Base-by-base conservation (phyloP, 2,888 invertebrate genomes). In the Orchesellides sinensis region DNA sequence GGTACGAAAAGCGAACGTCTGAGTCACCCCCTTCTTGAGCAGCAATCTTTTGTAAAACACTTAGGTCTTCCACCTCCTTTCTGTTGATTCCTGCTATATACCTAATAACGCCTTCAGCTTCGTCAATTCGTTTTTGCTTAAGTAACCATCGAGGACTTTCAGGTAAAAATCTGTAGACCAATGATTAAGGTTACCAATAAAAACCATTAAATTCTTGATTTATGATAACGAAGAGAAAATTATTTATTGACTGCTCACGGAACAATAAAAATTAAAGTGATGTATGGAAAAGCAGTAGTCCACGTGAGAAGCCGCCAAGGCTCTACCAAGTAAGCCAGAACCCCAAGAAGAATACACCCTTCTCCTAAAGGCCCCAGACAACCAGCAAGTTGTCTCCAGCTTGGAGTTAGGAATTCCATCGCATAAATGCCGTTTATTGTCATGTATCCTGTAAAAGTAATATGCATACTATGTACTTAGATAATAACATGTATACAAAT, bases 131-230 rank as follows among this genome's bases (percentile, higher is more conserved):
- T 25, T 83, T 54, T 29, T 88, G 83, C 19, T 86, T 69, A 6
- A 88, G 74, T 8, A 87, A 77, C 84, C 84, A 88, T 12, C 88
- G 49, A 0, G 87, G 87, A 65, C 85, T 85, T 83, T 88, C 88
- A 0, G 87, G 86, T 6, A 87, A 52, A 45, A 86, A 83, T n/a
- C 85, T 85, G n/a, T n/a, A n/a, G n/a, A n/a, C n/a, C n/a, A n/a
- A n/a, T n/a, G n/a, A n/a, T n/a, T n/a, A n/a, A n/a, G n/a, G n/a
- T n/a, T n/a, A n/a, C n/a, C n/a, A n/a, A n/a, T n/a, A n/a, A n/a
- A n/a, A n/a, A n/a, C n/a, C n/a, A n/a, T n/a, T n/a, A n/a, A n/a
- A n/a, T n/a, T n/a, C n/a, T n/a, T n/a, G n/a, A n/a, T 21, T 19
- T 59, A 23, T 2, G 0, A 21, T 19, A n/a, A n/a, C n/a, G n/a